Evolutionary conservation across 2,888 invertebrate species (phyloP).

Genomic region (Chrysotoxum bicinctum): DNA sequence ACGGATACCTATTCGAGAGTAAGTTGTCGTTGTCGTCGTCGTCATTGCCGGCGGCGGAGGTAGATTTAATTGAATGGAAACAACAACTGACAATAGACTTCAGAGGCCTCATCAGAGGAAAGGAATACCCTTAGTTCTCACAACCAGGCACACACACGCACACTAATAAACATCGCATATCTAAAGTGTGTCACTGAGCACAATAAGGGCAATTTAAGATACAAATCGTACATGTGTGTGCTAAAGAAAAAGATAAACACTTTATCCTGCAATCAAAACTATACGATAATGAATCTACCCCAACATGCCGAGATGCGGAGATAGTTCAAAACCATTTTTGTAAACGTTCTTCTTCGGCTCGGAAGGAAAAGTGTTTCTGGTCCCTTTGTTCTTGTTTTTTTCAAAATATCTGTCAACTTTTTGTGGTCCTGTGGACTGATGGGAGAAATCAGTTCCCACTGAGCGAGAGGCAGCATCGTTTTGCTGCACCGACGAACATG

Average conservation of each 20-base stretch:
- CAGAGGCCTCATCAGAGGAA: neutral
- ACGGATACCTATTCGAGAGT: constrained; percentile 33
- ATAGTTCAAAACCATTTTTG: constrained; percentile 4
- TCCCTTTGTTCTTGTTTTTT: constrained; percentile 12
- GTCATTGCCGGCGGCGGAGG: constrained; percentile 50
- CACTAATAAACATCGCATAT: constrained; percentile 41
- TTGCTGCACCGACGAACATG: neutral
- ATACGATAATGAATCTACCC: constrained; percentile 19
- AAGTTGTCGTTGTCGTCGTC: constrained; percentile 11
- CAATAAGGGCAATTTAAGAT: constrained; percentile 57
- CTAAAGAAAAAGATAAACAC: constrained; percentile 67
- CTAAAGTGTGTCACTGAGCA: constrained; percentile 65
- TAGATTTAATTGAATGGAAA: constrained; percentile 72
- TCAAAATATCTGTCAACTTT: constrained; percentile 51
- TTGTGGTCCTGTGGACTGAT: neutral
- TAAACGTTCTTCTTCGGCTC: neutral
- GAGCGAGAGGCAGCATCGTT: constrained; percentile 3
- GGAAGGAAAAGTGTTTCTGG: constrained; percentile 68
- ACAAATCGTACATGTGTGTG: constrained; percentile 56
- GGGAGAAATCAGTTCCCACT: constrained; percentile 4
- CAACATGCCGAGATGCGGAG: neutral
- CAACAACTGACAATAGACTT: constrained; percentile 56
- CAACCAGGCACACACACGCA: neutral
- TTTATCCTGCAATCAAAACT: constrained; percentile 71
- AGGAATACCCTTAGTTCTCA: neutral